These are phyloP conservation scores for Venturia canescens DNA, from an alignment of 1,140 invertebrate species.

Conservation along the genomic window DNA sequence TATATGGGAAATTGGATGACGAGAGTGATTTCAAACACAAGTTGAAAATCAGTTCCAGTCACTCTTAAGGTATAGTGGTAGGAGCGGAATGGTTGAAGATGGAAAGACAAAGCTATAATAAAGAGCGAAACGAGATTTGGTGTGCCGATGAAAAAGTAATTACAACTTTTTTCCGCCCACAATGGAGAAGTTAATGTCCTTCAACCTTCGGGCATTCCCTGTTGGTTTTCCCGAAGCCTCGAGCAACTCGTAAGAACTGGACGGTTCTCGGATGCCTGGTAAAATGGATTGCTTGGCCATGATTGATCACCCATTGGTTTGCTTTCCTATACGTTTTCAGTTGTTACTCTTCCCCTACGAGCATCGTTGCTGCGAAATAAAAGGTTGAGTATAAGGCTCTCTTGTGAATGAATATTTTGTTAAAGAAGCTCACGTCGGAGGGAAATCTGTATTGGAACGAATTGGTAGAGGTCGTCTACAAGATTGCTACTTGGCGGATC, in stretches of 20 bases:
- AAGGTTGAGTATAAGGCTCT: neutral
- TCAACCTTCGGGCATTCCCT: slow-evolving; percentile 70
- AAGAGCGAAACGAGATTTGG: slow-evolving; percentile 36
- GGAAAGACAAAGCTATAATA: slow-evolving; percentile 23
- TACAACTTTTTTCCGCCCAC: slow-evolving; percentile 74
- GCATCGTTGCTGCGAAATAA: neutral
- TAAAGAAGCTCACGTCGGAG: neutral
- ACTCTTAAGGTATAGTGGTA: neutral
- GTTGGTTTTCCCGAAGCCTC: slow-evolving; percentile 62
- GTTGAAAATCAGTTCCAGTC: neutral
- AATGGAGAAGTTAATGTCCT: slow-evolving; percentile 76
- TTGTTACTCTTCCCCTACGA: slow-evolving; percentile 1
- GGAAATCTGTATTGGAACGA: slow-evolving; percentile 2
- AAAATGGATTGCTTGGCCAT: slow-evolving; percentile 73
- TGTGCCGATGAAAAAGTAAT: slow-evolving; percentile 72
- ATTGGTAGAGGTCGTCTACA: neutral
- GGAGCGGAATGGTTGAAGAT: neutral
- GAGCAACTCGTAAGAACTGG: slow-evolving; percentile 67
- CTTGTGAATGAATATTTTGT: slow-evolving; percentile 40
- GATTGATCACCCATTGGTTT: slow-evolving; percentile 74
- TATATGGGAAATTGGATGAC: neutral
- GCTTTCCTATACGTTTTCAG: slow-evolving; percentile 37
- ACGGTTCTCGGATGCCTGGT: slow-evolving; percentile 71
- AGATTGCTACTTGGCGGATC: slow-evolving; percentile 48
- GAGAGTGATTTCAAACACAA: neutral